phyloP scores from a whole-genome alignment of 2,888 invertebrate species.

The Electrophaes corylata region DNA sequence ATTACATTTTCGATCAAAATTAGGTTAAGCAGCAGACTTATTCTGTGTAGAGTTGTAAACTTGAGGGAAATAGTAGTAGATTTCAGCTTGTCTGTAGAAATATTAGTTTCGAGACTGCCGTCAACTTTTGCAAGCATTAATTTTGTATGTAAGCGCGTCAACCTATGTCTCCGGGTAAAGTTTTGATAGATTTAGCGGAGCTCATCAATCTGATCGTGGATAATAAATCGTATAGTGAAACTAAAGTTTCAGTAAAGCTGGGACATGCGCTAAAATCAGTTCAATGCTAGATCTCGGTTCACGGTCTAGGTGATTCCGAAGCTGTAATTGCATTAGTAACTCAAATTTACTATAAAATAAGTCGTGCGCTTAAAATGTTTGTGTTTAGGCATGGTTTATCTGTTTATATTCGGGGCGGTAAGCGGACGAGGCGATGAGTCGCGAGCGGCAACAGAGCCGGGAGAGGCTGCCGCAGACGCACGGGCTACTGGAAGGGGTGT shows the following conservation, averaged over 20 bases:
- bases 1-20: background rate
- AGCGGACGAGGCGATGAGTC: slow-evolving; percentile 15
- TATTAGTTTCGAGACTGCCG: background rate
- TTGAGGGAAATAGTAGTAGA: background rate
- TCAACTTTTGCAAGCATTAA: no score
- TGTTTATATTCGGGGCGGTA: background rate
- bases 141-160: no score
- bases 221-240: background rate
- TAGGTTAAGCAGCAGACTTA: background rate
- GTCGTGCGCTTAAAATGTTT: background rate
- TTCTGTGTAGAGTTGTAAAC: background rate
- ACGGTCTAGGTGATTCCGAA: background rate
- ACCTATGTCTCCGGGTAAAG: no score
- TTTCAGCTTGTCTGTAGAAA: no score
- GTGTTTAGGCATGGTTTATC: background rate
- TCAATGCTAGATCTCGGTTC: background rate
- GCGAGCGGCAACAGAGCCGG: slow-evolving; percentile 22
- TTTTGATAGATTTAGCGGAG: no score
- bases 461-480: slow-evolving; percentile 35
- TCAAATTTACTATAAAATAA: background rate
- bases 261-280: background rate
- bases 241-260: background rate
- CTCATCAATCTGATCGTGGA: background rate
- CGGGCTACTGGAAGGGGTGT: slow-evolving; percentile 37
- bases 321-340: background rate